Percentiles rank a stretch among this genome's conserved stretches.
These are phyloP conservation scores for Drosophila malerkotliana DNA, from an alignment of 1,140 invertebrate genomes.

Conservation along the genomic window DNA sequence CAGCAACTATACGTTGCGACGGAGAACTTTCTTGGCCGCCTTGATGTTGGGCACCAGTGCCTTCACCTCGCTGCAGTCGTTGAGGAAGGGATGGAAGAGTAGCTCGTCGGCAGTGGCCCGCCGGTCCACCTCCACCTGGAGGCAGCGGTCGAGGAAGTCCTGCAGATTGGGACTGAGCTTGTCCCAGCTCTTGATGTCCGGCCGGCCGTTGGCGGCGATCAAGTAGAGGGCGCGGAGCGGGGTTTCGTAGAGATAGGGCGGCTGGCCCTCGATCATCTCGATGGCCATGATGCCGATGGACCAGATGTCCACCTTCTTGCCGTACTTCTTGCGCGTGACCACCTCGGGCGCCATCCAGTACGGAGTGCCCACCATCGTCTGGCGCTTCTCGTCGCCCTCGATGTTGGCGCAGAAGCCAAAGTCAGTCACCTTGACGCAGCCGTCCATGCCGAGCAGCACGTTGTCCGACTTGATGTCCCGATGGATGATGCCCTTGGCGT, in stretches of 20 bases:
- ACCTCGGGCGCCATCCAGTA: conserved; percentile 96
- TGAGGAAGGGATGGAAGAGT: conserved; percentile 94
- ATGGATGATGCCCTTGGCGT: conserved; percentile 95
- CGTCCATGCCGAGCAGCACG: conserved; percentile 97
- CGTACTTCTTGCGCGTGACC: conserved; percentile 92
- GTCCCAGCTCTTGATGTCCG: conserved; percentile 93
- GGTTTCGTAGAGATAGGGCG: conserved; percentile 97
- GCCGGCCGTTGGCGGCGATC: conserved; percentile 97
- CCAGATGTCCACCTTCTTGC: conserved; percentile 98
- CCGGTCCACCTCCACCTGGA: conserved; percentile 96
- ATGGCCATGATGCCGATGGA: conserved; percentile 97
- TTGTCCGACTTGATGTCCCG: conserved; percentile 99
- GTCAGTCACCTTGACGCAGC: conserved; percentile 98
- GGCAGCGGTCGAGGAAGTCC: conserved; percentile 95
- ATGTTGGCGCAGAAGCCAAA: conserved; percentile 98
- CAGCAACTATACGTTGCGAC: conserved; percentile 81
- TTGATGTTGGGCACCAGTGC: conserved; percentile 95
- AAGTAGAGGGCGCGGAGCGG: conserved; percentile 97
- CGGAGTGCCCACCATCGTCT: conserved; percentile 97
- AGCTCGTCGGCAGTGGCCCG: conserved; percentile 93
- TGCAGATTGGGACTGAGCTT: conserved; percentile 90
- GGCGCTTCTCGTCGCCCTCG: conserved; percentile 95
- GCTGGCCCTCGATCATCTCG: conserved; percentile 99
- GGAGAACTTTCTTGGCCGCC: conserved; percentile 87
- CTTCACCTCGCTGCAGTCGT: conserved; percentile 92